A percentile compares a stretch with the other conserved stretches of the same genome.
These are phyloP conservation scores for Astatoreochromis straeleni DNA, from an alignment of 2,113 vertebrate species.

Conservation along the genomic window DNA sequence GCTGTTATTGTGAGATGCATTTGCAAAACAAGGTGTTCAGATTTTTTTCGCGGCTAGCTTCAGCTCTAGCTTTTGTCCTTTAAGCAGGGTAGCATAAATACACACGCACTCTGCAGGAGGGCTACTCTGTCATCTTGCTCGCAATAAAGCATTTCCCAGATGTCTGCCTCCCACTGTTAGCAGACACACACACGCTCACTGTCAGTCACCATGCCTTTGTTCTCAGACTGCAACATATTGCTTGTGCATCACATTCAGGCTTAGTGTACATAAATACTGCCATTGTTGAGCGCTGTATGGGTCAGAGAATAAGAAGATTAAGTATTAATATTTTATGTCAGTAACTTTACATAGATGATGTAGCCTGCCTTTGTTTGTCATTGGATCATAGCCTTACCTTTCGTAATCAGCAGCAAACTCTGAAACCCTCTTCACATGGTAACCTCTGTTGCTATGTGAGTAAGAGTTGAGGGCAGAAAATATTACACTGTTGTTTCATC, in stretches of 20 bases:
- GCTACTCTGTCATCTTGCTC: slow-evolving; percentile 20
- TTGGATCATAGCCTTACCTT: not conserved
- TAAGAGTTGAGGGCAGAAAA: not conserved
- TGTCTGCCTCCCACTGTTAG: slow-evolving; percentile 17
- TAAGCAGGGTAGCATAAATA: not conserved
- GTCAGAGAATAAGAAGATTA: not conserved
- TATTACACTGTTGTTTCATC: slow-evolving; percentile 50
- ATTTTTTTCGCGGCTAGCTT: not conserved
- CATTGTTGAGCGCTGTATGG: not conserved
- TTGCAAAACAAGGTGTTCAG: not conserved
- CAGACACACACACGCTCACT: slow-evolving; percentile 13
- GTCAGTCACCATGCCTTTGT: slow-evolving; percentile 30
- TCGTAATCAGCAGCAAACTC: not conserved
- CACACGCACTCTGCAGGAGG: slow-evolving; percentile 26
- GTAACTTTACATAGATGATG: not conserved
- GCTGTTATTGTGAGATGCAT: not conserved
- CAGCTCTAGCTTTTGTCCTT: slow-evolving; percentile 23
- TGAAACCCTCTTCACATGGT: not conserved
- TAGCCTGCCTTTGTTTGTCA: not conserved
- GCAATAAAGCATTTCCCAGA: slow-evolving; percentile 40
- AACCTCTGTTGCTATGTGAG: slow-evolving; percentile 37
- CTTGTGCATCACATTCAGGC: not conserved
- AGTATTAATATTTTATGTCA: not conserved
- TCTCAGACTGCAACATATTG: slow-evolving; percentile 1
- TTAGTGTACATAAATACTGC: not conserved